These are phyloP conservation scores for Mythimna pallens DNA, from an alignment of 2,888 invertebrate species.

Conservation along the genomic window DNA sequence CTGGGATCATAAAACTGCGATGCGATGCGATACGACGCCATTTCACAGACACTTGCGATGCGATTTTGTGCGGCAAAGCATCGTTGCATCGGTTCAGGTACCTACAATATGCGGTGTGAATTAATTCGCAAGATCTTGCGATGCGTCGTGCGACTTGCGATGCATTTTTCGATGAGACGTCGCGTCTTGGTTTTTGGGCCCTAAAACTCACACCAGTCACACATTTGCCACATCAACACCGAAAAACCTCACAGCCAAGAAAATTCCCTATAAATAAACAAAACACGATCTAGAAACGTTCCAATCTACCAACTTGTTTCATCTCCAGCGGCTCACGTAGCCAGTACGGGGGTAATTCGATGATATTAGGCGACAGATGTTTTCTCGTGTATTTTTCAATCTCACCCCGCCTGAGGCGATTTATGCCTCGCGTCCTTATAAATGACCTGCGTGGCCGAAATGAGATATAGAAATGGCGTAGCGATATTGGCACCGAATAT, in stretches of 20 bases:
- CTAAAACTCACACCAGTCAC: too few species aligned
- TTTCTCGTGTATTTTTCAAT: conserved; percentile 81
- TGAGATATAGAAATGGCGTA: conserved; percentile 63
- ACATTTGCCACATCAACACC: too few species aligned
- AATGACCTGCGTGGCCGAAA: conserved; percentile 67
- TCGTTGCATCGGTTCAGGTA: too few species aligned
- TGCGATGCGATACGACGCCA: too few species aligned
- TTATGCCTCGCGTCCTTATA: conserved; percentile 65
- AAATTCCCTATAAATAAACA: conserved; percentile 34
- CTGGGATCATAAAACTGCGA: too few species aligned
- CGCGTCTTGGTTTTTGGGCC: too few species aligned
- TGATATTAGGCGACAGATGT: conserved; percentile 85
- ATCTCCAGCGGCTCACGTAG: conserved; percentile 79
- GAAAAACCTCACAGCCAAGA: not conserved
- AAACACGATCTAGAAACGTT: conserved; percentile 50
- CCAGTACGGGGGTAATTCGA: conserved; percentile 78
- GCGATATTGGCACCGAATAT: conserved; percentile 60
- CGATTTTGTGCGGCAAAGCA: too few species aligned
- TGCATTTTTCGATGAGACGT: too few species aligned
- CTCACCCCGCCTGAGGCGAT: conserved; percentile 67
- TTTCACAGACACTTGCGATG: too few species aligned
- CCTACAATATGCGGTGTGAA: too few species aligned
- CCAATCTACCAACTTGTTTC: conserved; percentile 61
- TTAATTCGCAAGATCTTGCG: too few species aligned
- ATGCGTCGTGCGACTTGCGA: too few species aligned